Evolutionary conservation across 1,140 invertebrate species (phyloP).

Genomic region (Ephestia elutella): DNA sequence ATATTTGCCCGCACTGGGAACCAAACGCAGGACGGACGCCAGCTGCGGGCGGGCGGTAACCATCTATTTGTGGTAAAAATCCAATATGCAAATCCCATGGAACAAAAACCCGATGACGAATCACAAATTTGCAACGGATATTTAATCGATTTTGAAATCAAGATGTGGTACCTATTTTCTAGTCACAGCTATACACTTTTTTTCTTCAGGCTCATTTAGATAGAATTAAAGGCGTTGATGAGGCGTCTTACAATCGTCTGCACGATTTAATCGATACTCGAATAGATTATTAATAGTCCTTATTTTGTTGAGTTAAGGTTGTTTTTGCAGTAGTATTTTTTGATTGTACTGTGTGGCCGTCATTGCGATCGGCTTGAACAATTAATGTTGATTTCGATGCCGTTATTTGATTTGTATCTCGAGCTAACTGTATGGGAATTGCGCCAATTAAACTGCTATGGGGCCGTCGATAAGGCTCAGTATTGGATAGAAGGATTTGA

Average conservation of each 20-base stretch:
- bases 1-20: no score
- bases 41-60: no score
- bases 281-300: neutral
- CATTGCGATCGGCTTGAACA: constrained; percentile 42
- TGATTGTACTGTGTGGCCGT: constrained; percentile 6
- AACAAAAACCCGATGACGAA: neutral
- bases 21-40: no score
- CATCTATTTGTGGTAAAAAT: no score
- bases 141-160: constrained; percentile 8
- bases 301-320: constrained; percentile 6
- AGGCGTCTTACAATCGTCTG: constrained; percentile 22
- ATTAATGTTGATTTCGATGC: constrained; percentile 54
- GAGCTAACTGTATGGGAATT: constrained; percentile 47
- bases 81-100: neutral
- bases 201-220: constrained; percentile 15
- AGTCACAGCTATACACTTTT: no score
- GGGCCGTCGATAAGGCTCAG: constrained; percentile 16
- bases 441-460: constrained; percentile 43
- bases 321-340: neutral
- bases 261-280: constrained; percentile 13
- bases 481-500: constrained; percentile 14
- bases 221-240: constrained; percentile 37
- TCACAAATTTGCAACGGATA: constrained; percentile 8
- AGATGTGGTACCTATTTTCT: constrained; percentile 4
- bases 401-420: constrained; percentile 51